Conservation (phyloP, 2,113 vertebrate species). For the Scolopax mira region DNA sequence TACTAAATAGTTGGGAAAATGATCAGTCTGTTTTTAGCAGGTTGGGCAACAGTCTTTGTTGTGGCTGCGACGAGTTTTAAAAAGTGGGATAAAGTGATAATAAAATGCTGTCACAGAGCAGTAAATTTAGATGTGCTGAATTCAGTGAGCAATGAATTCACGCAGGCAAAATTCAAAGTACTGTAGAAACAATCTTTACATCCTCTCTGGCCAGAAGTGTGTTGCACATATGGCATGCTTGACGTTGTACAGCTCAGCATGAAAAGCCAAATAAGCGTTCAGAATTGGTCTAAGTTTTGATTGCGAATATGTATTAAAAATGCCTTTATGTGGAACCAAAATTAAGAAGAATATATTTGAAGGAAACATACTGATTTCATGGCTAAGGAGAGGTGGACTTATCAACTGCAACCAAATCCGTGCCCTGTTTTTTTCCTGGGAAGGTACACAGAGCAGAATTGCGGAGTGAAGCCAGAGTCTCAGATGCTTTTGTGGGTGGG, state of each 20-base stretch:
- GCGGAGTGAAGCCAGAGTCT: not conserved
- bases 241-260: slow-evolving; percentile 37
- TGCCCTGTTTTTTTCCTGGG: not conserved
- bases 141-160: slow-evolving; percentile 4
- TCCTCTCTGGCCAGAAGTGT: slow-evolving; percentile 51
- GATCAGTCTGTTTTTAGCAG: slow-evolving; percentile 61
- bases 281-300: slow-evolving; percentile 56
- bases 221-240: slow-evolving; percentile 64
- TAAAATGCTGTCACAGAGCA: not conserved
- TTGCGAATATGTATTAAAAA: slow-evolving; percentile 60
- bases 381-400: not conserved
- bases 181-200: slow-evolving; percentile 32
- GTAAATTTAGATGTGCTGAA: slow-evolving; percentile 47
- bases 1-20: slow-evolving; percentile 72
- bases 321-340: slow-evolving; percentile 15
- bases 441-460: not conserved
- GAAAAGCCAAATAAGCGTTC: slow-evolving; percentile 66
- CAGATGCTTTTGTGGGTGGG: not conserved
- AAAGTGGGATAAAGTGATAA: slow-evolving; percentile 27
- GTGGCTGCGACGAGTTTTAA: slow-evolving; percentile 49
- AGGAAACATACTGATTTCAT: not conserved
- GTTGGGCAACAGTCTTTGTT: slow-evolving; percentile 53
- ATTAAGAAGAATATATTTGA: not conserved
- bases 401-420: not conserved
- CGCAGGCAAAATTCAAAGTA: slow-evolving; percentile 1